Base-by-base conservation (phyloP, 2,113 vertebrate species). In the Nyctibius bracteatus region DNA sequence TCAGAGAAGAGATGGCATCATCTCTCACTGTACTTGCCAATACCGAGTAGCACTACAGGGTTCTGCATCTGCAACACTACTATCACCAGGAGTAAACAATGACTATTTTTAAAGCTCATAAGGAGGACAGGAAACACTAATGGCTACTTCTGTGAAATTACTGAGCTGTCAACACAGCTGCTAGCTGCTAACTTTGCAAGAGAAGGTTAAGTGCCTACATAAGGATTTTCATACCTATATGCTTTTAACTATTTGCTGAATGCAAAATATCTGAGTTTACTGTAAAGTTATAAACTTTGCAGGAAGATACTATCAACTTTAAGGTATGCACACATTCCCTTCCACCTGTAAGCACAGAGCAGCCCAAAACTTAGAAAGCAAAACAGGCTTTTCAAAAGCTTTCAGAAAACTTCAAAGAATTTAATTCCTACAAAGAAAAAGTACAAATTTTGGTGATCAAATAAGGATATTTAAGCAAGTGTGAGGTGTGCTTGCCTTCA, bases 91-190 rank as follows among this genome's bases (percentile, higher is more conserved):
- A 79, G 87, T 89, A 95, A 96, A 97, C 92, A 96, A 63, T 46
- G 87, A 87, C 84, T 81, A 67, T 37, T 94, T 87, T 8, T 16
- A 14, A 89, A 81, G 96, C 91, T 94, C 94, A 85, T 6, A n/a
- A 78, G 33, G 61, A 94, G 95, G 90, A 84, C 93, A 96, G 96
- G 92, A 96, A 95, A 74, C 65, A 24, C 65, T 81, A 91, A 94
- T 23, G 77, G 92, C 63, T 71, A 54, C 55, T 88, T 68, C 86
- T 89, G 65, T 74, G 85, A 78, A 89, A 84, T 54, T 23, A 62
- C 84, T 16, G 81, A 89, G 81, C 84, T 89, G 96, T 78, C 10
- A 0, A 41, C 58, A 25, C 0, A 49, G 75, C 66, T 2, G 10
- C 54, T 6, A 31, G 91, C 44, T 11, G 89, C 37, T 70, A 35